Conservation (phyloP, 2,888 invertebrate species). For the Altica lythri region DNA sequence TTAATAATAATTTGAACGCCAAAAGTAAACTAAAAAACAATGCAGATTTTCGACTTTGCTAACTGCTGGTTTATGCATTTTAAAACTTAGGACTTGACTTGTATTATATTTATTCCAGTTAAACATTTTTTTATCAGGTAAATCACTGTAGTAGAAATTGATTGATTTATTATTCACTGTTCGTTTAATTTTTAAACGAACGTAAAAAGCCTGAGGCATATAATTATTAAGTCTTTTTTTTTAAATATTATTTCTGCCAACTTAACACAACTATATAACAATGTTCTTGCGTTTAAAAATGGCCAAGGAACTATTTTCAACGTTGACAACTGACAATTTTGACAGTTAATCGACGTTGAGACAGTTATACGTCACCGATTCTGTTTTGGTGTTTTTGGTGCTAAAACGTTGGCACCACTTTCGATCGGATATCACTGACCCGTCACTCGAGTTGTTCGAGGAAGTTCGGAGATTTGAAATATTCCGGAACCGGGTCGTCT, state of each 20-base stretch:
- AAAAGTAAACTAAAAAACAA: slow-evolving; percentile 47
- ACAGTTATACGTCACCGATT: slow-evolving; percentile 57
- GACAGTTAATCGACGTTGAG: slow-evolving; percentile 53
- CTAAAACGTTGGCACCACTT: slow-evolving; percentile 48
- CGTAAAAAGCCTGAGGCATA: slow-evolving; percentile 54
- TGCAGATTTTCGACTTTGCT: slow-evolving; percentile 59
- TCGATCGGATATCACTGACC: slow-evolving; percentile 46
- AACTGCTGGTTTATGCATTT: slow-evolving; percentile 57
- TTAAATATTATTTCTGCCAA: too few relatives aligned
- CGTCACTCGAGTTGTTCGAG: slow-evolving; percentile 95
- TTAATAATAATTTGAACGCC: too few relatives aligned
- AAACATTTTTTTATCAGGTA: slow-evolving; percentile 52
- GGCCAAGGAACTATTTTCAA: slow-evolving; percentile 49
- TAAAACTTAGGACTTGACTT: slow-evolving; percentile 54
- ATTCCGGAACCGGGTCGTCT: slow-evolving; percentile 98
- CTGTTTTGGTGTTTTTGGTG: slow-evolving; percentile 47
- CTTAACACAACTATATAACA: slow-evolving; percentile 53
- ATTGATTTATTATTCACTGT: slow-evolving; percentile 56
- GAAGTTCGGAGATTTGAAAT: slow-evolving; percentile 99
- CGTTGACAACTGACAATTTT: slow-evolving; percentile 53
- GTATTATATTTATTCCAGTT: slow-evolving; percentile 45
- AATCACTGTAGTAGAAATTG: slow-evolving; percentile 55
- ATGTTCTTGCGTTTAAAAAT: slow-evolving; percentile 48
- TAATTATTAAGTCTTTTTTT: slow-evolving; percentile 48
- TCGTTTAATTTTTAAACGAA: slow-evolving; percentile 52